These are phyloP conservation scores for Anthopleura xanthogrammica DNA, from an alignment of 92 coral and sea anemone genomes.

Conservation along the genomic window DNA sequence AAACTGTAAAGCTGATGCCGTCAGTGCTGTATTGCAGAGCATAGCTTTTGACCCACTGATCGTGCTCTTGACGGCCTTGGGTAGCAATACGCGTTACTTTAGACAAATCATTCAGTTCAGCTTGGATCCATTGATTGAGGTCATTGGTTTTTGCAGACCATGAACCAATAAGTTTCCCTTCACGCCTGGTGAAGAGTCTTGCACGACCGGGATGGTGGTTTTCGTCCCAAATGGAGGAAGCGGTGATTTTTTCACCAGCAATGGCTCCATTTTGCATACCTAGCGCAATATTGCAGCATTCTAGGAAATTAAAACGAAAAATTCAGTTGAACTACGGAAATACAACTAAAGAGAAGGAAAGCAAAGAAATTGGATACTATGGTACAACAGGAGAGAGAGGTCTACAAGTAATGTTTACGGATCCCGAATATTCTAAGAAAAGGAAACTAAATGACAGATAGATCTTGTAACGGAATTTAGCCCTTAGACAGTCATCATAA, in stretches of 20 bases:
- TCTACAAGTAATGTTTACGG: too few relatives aligned
- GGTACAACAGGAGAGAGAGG: too few relatives aligned
- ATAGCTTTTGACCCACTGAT: constrained; percentile 24
- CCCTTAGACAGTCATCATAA: too few relatives aligned
- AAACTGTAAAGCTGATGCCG: constrained; percentile 13
- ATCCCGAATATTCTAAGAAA: too few relatives aligned
- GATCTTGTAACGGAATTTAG: too few relatives aligned
- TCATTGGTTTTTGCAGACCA: constrained; percentile 6
- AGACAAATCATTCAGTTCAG: constrained; percentile 6
- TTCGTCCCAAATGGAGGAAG: constrained; percentile 23
- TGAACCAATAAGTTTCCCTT: constrained; percentile 9
- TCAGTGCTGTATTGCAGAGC: constrained; percentile 10
- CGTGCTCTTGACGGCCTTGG: constrained; percentile 14
- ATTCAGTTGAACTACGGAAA: too few relatives aligned
- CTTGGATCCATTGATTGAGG: constrained; percentile 32
- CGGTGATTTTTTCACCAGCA: constrained; percentile 19
- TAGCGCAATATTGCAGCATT: constrained; percentile 7
- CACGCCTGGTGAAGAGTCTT: constrained; percentile 1
- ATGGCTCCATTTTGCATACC: constrained; percentile 25
- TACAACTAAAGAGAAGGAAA: too few relatives aligned
- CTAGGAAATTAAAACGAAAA: background rate
- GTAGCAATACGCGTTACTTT: constrained; percentile 22
- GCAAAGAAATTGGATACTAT: too few relatives aligned
- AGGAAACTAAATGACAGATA: too few relatives aligned
- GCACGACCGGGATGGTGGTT: constrained; percentile 19